phyloP scores from a whole-genome alignment of 2,113 vertebrate genomes.

The Eira barbara region DNA sequence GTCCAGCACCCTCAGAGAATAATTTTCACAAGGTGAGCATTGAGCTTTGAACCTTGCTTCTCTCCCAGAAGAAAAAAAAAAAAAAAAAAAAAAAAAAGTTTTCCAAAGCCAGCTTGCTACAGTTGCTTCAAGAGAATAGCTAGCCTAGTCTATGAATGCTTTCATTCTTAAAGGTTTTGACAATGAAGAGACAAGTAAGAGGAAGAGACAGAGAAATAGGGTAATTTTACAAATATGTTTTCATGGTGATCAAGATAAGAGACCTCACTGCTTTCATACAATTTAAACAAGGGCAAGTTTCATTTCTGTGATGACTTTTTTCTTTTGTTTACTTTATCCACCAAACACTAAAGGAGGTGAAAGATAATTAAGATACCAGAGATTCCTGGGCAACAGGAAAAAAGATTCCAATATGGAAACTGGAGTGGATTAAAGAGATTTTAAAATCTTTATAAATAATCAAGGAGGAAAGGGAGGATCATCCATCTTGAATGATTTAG shows the following conservation, averaged over 20 bases:
- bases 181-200: neutral
- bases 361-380: neutral
- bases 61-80: neutral
- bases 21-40: neutral
- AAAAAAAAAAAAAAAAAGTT: neutral
- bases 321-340: neutral
- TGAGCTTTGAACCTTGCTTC: neutral
- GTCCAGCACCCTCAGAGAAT: neutral
- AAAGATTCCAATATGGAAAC: neutral
- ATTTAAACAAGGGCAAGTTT: neutral
- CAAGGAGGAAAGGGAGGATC: neutral
- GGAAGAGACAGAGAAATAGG: neutral
- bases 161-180: slow-evolving; percentile 13
- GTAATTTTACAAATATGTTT: neutral
- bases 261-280: neutral
- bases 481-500: neutral
- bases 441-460: neutral
- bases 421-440: neutral
- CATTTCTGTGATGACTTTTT: neutral
- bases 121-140: neutral
- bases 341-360: neutral
- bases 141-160: neutral
- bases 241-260: neutral
- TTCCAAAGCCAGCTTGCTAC: neutral
- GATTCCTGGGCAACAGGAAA: neutral